A percentile compares a stretch with the other conserved stretches of the same genome.
phyloP scores from a whole-genome alignment of 2,888 invertebrate species.

The Drosophila anomelani region DNA sequence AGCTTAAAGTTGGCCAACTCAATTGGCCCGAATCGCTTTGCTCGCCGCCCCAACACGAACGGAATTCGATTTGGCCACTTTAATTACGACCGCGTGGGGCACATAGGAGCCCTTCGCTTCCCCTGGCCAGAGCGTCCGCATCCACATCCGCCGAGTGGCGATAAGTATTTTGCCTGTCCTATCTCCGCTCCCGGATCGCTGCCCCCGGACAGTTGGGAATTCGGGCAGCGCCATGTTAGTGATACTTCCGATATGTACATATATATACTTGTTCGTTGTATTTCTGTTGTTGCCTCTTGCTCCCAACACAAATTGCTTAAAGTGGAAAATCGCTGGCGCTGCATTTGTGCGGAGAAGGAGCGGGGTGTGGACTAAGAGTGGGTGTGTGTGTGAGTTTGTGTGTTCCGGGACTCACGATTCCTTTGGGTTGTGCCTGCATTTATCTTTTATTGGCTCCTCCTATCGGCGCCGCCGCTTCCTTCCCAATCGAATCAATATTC shows the following conservation, averaged over 20 bases:
- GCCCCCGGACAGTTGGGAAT: conserved; percentile 21
- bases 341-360: conserved; percentile 52
- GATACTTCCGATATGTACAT: conserved; percentile 31
- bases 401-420: conserved; percentile 33
- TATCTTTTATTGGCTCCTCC: conserved; percentile 71
- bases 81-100: conserved; percentile 50
- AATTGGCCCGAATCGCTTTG: conserved; percentile 24
- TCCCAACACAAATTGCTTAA: conserved; percentile 75
- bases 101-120: conserved; percentile 44
- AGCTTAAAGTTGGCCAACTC: conserved; percentile 33
- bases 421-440: conserved; percentile 59
- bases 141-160: conserved; percentile 37
- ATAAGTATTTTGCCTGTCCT: conserved; percentile 39
- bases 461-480: conserved; percentile 29
- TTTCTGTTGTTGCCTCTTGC: conserved; percentile 47
- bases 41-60: conserved; percentile 12
- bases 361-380: not conserved
- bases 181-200: conserved; percentile 25
- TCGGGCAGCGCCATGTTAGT: conserved; percentile 31
- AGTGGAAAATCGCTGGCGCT: conserved; percentile 78
- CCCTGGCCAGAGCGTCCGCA: conserved; percentile 16
- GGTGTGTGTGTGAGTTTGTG: not conserved
- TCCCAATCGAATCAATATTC: conserved; percentile 76
- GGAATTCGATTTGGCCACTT: conserved; percentile 45
- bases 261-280: conserved; percentile 27